phyloP scores from a whole-genome alignment of 2,888 invertebrate species.

The Zaprionus obscuricornis region DNA sequence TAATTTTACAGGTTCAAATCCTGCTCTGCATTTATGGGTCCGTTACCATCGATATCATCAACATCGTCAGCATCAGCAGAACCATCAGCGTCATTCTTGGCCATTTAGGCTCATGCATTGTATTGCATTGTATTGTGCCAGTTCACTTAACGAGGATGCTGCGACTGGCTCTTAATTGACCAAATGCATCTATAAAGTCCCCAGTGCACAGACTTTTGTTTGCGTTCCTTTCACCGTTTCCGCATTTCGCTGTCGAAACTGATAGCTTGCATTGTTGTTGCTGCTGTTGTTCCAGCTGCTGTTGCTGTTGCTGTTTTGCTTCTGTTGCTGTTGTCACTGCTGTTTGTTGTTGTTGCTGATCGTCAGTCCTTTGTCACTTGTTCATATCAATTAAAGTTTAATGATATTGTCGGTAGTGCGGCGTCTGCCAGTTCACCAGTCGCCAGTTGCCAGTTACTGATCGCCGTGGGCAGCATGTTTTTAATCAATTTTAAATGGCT shows the following conservation, averaged over 20 bases:
- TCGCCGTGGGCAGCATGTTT: constrained; percentile 57
- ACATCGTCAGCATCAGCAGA: background rate
- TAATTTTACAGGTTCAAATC: constrained; percentile 40
- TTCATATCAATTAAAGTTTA: constrained; percentile 74
- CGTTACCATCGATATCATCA: constrained; percentile 21
- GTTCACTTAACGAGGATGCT: constrained; percentile 60
- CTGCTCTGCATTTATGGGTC: constrained; percentile 30
- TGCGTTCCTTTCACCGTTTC: constrained; percentile 46
- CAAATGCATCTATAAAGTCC: constrained; percentile 61
- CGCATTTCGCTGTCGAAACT: constrained; percentile 63
- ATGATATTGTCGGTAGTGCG: constrained; percentile 60
- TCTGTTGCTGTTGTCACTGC: constrained; percentile 3
- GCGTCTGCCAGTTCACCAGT: constrained; percentile 6
- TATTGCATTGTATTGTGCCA: constrained; percentile 48
- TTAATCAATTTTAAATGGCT: constrained; percentile 75
- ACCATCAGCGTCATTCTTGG: constrained; percentile 12
- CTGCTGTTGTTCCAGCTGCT: constrained; percentile 17
- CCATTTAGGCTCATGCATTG: constrained; percentile 11
- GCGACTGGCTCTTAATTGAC: constrained; percentile 63
- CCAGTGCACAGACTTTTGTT: constrained; percentile 36
- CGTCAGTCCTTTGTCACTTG: constrained; percentile 68
- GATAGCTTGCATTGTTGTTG: constrained; percentile 19
- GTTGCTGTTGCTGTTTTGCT: constrained; percentile 4
- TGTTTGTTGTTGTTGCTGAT: constrained; percentile 28
- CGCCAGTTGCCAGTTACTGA: constrained; percentile 21